Conservation (phyloP, 2,113 vertebrate genomes). For the Gallinago media region DNA sequence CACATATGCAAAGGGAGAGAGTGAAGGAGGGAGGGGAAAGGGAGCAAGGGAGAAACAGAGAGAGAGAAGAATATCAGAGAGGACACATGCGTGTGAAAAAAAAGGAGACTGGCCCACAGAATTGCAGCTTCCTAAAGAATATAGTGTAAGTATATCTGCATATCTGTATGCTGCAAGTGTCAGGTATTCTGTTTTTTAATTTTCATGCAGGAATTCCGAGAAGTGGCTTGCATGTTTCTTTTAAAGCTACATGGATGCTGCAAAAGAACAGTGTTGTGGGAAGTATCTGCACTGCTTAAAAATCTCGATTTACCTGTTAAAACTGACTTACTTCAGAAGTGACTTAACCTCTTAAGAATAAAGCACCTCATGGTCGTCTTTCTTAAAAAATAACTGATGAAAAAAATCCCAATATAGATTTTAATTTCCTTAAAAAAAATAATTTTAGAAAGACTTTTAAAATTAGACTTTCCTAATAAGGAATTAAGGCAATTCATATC, state of each 20-base stretch:
- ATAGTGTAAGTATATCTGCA: not conserved
- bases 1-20: not conserved
- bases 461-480: not conserved
- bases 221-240: not conserved
- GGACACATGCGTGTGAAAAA: not conserved
- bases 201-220: not conserved
- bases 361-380: not conserved
- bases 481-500: not conserved
- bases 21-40: not conserved
- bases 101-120: not conserved
- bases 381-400: not conserved
- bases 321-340: not conserved
- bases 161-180: not conserved
- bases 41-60: not conserved
- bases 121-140: not conserved
- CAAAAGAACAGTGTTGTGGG: not conserved
- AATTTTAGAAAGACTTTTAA: not conserved
- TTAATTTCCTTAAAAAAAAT: not conserved
- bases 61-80: not conserved
- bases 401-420: not conserved
- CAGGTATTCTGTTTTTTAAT: not conserved
- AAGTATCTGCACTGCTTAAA: not conserved
- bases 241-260: not conserved
- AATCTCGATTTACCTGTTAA: not conserved
- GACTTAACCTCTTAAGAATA: not conserved